These are phyloP conservation scores for Pipistrellus pipistrellus DNA, from an alignment of 2,797 vertebrate genomes.

Conservation along the genomic window DNA sequence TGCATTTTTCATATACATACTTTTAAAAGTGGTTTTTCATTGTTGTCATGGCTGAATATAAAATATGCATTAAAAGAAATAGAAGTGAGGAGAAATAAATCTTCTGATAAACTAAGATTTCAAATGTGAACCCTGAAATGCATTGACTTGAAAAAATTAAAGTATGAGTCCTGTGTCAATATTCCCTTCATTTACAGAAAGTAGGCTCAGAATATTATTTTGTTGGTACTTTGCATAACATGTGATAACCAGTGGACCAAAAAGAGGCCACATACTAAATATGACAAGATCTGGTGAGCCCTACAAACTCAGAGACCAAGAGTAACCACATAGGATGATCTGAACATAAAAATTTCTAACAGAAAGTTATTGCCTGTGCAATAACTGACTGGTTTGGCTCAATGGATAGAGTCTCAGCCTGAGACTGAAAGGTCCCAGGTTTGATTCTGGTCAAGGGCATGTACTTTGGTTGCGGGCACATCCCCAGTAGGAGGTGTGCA, in stretches of 20 bases:
- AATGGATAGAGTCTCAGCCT: too few species aligned
- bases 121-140: neutral
- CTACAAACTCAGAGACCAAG: neutral
- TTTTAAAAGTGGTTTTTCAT: neutral
- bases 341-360: neutral
- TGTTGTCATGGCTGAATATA: neutral
- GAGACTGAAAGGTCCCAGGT: too few species aligned
- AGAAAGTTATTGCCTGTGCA: neutral
- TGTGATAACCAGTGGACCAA: neutral
- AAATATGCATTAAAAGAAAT: neutral
- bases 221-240: neutral
- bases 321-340: too few species aligned
- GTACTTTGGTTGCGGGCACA: too few species aligned
- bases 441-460: too few species aligned
- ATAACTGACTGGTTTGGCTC: too few species aligned
- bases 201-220: neutral
- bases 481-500: too few species aligned
- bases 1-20: neutral
- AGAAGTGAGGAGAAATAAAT: conserved; percentile 20
- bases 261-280: neutral
- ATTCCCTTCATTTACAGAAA: neutral
- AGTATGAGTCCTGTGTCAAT: neutral
- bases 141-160: neutral
- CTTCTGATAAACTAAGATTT: neutral
- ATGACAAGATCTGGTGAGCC: neutral